Base-by-base conservation (phyloP, 2,888 invertebrate species). In the Seira sanloemensis region DNA sequence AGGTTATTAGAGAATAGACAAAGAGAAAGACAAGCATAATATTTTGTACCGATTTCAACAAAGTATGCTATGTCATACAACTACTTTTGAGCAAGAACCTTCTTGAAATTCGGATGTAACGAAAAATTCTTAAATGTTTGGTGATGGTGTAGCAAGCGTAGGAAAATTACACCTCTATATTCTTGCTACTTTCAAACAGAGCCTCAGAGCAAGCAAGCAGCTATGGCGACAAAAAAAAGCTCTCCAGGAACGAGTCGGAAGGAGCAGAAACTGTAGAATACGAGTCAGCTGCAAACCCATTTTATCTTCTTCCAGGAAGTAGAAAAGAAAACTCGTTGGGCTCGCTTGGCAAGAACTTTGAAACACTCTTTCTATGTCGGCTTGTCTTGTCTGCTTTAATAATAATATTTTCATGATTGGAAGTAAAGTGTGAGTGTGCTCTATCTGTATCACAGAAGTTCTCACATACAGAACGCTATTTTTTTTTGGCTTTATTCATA, bases 231-330 rank as follows among this genome's bases (percentile, higher is more conserved):
- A 37, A 37, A n/a, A n/a, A 37, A 37, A 37, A 7, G 37, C 37
- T n/a, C n/a, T 37, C 37, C 37, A 37, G 37, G 12, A 37, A 37
- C 58, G 37, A 50, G 62, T 21, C 62, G n/a, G 21, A 5, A 46
- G 50, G 18, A 72, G 50, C 23, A 72, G 74, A n/a, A n/a, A n/a
- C n/a, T n/a, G n/a, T n/a, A n/a, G n/a, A 77, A 74, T 62, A 78
- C 54, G 83, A 78, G 83, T 83, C 78, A 83, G 83, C 83, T 78
- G 78, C 83, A 25, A 74, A 78, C 78, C 78, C 77, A 82, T 78
- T 83, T 83, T 79, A 67, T 46, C 69, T 75, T 58, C 67, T 74
- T 83, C 62, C 78, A 78, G 78, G 83, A 78, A 83, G 73, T 78
- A 66, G 77, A 62, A 73, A 78, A 46, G 83, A 83, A 74, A 77